phyloP scores from a whole-genome alignment of 2,113 vertebrate genomes.

The Eurystomus gularis region DNA sequence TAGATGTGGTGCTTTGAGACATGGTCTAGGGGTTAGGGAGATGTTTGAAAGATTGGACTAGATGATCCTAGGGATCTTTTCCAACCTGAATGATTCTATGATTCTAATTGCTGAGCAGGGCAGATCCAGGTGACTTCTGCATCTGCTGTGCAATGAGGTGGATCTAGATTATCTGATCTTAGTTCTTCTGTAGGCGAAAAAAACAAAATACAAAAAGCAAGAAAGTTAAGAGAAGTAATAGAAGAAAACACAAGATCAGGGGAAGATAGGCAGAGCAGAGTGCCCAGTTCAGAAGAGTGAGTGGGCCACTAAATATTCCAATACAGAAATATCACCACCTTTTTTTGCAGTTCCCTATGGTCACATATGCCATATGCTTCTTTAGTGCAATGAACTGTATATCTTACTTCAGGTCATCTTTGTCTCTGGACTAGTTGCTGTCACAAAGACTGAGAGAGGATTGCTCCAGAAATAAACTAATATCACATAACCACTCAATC shows the following conservation, averaged over 20 bases:
- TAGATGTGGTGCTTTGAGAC: too few species aligned
- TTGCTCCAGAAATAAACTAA: not conserved
- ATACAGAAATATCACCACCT: not conserved
- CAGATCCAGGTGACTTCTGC: not conserved
- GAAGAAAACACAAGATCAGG: not conserved
- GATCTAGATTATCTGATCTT: not conserved
- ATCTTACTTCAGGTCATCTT: not conserved
- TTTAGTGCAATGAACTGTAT: not conserved
- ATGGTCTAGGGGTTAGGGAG: too few species aligned
- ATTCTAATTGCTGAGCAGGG: too few species aligned
- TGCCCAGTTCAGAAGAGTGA: not conserved
- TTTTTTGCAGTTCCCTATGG: not conserved
- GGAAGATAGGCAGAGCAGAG: not conserved
- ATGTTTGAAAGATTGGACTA: too few species aligned
- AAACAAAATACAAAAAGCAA: not conserved
- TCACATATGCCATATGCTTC: not conserved
- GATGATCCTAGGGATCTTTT: too few species aligned
- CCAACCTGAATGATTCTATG: too few species aligned
- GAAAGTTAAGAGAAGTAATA: not conserved
- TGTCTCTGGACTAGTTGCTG: not conserved
- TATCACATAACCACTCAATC: not conserved
- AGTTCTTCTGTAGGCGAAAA: not conserved
- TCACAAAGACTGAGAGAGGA: not conserved
- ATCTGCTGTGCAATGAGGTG: not conserved
- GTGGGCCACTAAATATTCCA: not conserved